A percentile compares a stretch with the other conserved stretches of the same genome.
phyloP scores from a whole-genome alignment of 1,140 invertebrate genomes.

The Drosophila arizonae region DNA sequence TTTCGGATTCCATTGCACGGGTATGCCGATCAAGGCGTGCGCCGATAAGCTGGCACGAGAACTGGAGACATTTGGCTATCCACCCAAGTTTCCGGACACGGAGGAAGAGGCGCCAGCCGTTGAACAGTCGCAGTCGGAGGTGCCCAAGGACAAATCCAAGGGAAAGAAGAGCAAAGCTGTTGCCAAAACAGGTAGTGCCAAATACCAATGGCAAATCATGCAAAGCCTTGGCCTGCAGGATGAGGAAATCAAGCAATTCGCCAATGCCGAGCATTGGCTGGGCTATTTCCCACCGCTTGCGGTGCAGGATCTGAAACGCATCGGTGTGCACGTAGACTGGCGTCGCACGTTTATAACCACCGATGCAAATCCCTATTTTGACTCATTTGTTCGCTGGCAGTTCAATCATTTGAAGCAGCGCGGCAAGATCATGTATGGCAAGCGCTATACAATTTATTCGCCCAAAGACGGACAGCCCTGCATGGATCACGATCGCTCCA shows the following conservation, averaged over 20 bases:
- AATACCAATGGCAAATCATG: constrained; percentile 99
- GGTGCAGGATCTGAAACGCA: constrained; percentile 92
- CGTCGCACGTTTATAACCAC: constrained; percentile 98
- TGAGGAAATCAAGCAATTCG: constrained; percentile 96
- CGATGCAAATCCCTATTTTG: constrained; percentile 98
- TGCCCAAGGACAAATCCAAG: constrained; percentile 97
- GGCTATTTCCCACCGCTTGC: constrained; percentile 97
- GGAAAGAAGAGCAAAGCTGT: constrained; percentile 99
- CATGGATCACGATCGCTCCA: constrained; percentile 99
- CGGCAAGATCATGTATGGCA: constrained; percentile 98
- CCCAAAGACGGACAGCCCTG: constrained; percentile 98
- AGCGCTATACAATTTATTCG: constrained; percentile 98
- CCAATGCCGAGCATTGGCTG: constrained; percentile 95
- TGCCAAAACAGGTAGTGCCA: constrained; percentile 94
- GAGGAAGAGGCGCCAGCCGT: constrained; percentile 84
- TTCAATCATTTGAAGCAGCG: constrained; percentile 93
- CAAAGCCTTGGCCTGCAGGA: constrained; percentile 93
- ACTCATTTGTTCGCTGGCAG: constrained; percentile 99
- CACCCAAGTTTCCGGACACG: constrained; percentile 93
- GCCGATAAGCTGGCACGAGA: constrained; percentile 98
- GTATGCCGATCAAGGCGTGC: constrained; percentile 98
- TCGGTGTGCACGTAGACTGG: constrained; percentile 98
- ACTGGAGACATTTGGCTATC: constrained; percentile 95
- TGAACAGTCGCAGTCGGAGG: constrained; percentile 83
- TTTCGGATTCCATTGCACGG: constrained; percentile 99